phyloP scores from a whole-genome alignment of 2,113 vertebrate genomes.

The Megaleporinus macrocephalus region DNA sequence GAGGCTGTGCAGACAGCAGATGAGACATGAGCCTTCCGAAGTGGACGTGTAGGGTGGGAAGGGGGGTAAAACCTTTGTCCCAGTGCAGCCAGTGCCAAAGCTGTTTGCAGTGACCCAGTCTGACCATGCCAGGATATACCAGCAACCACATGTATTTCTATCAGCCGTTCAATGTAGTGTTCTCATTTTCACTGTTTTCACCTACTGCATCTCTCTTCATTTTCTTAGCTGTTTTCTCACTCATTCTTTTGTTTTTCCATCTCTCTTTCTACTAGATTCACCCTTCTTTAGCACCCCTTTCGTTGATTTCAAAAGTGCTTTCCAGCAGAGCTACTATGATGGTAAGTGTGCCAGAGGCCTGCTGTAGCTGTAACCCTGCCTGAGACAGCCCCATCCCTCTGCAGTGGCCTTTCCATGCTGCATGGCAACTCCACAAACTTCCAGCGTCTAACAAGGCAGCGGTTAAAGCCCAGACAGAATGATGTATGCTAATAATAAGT shows the following conservation, averaged over 20 bases:
- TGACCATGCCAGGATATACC: constrained; percentile 8
- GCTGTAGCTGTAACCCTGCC: constrained; percentile 17
- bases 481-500: constrained; percentile 21
- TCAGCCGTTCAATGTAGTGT: not conserved
- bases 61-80: constrained; percentile 66
- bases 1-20: constrained; percentile 14
- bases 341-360: constrained; percentile 67
- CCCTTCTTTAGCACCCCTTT: constrained; percentile 67
- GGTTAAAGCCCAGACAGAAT: not conserved
- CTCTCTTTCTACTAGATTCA: constrained; percentile 60
- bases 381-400: constrained; percentile 24
- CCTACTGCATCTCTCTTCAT: not conserved
- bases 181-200: not conserved
- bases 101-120: constrained; percentile 57
- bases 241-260: not conserved
- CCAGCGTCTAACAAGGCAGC: constrained; percentile 40
- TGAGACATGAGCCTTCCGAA: constrained; percentile 14
- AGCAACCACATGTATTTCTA: not conserved
- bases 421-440: constrained; percentile 68
- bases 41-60: not conserved
- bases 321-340: constrained; percentile 67
- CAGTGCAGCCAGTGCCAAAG: constrained; percentile 60
- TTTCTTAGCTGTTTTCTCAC: not conserved
- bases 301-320: constrained; percentile 77
- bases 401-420: constrained; percentile 65